Conservation (phyloP, 2,113 vertebrate genomes). For the Orthonyx spaldingii region DNA sequence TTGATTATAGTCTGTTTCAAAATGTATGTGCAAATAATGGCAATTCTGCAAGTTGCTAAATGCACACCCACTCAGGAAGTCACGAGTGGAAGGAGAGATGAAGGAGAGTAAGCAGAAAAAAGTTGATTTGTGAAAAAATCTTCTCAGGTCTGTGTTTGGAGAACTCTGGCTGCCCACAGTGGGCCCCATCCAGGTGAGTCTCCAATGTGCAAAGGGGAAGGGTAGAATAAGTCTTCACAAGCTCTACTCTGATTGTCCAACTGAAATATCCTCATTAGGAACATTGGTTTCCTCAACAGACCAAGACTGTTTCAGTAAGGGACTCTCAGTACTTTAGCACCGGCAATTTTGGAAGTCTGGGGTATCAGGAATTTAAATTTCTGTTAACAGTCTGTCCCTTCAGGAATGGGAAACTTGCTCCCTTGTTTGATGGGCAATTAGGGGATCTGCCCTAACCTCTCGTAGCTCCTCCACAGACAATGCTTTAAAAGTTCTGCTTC, state of each 20-base stretch:
- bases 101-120: background rate
- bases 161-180: background rate
- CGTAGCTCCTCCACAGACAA: background rate
- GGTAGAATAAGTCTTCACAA: background rate
- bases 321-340: background rate
- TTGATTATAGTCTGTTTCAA: background rate
- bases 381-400: background rate
- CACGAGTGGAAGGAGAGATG: background rate
- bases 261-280: background rate
- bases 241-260: background rate
- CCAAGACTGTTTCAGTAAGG: background rate
- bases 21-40: background rate
- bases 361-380: background rate
- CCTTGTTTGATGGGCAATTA: background rate
- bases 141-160: background rate
- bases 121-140: background rate
- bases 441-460: background rate
- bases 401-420: background rate
- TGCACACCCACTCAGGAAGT: background rate
- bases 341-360: background rate
- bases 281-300: background rate
- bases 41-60: background rate
- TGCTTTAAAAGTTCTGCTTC: background rate
- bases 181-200: background rate
- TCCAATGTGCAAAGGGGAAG: background rate